A percentile compares a stretch with the other conserved stretches of the same genome.
phyloP scores from a whole-genome alignment of 2,113 vertebrate genomes.

The Sisor rabdophorus region DNA sequence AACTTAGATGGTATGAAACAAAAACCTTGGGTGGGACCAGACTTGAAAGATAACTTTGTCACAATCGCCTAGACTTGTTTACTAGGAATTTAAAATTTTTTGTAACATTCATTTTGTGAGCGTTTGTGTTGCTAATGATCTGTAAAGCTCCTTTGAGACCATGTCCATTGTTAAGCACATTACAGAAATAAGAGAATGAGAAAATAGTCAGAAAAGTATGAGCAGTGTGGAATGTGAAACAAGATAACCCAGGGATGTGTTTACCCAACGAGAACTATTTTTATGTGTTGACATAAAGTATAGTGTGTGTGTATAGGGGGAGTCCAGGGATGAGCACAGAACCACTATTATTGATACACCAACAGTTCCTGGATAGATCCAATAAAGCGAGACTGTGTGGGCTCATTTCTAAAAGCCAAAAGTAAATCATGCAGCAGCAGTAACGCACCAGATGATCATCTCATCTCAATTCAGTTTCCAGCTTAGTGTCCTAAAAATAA shows the following conservation, averaged over 20 bases:
- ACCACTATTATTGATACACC: neutral
- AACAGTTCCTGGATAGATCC: neutral
- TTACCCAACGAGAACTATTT: neutral
- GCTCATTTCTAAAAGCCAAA: neutral
- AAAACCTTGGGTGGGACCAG: too few relatives aligned
- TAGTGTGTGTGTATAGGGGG: neutral
- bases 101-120: too few relatives aligned
- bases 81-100: too few relatives aligned
- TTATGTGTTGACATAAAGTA: neutral
- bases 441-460: neutral
- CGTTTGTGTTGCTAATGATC: too few relatives aligned
- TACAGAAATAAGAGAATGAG: too few relatives aligned
- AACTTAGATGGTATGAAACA: too few relatives aligned
- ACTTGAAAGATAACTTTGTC: too few relatives aligned
- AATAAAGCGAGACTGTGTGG: neutral
- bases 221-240: too few relatives aligned
- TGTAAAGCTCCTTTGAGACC: too few relatives aligned
- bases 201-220: too few relatives aligned
- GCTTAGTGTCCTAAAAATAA: slow-evolving; percentile 13
- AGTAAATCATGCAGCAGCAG: neutral
- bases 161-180: too few relatives aligned
- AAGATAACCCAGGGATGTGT: neutral
- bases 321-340: neutral
- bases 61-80: too few relatives aligned
- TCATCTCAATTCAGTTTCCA: neutral